phyloP scores from a whole-genome alignment of 2,888 invertebrate genomes.

The Anthoptus insignis region DNA sequence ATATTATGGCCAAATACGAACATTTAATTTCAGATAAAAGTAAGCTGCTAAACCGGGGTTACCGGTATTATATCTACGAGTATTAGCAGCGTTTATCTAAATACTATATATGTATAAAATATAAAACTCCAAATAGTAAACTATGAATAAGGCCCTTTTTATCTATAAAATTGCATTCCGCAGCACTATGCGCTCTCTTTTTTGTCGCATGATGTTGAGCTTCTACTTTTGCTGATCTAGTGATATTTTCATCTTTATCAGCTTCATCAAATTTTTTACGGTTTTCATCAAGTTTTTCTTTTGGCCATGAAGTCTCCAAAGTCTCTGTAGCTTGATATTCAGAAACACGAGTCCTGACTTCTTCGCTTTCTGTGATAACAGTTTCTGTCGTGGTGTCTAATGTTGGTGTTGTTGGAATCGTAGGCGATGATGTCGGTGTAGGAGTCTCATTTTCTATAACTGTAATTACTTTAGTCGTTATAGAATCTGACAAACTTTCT shows the following conservation, averaged over 20 bases:
- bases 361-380: slow-evolving; percentile 19
- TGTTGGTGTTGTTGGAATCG: slow-evolving; percentile 26
- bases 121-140: slow-evolving; percentile 52
- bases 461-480: not conserved
- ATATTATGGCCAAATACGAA: slow-evolving; percentile 20
- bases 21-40: slow-evolving; percentile 13
- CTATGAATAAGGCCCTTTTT: slow-evolving; percentile 45
- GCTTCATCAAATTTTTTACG: slow-evolving; percentile 43
- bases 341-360: slow-evolving; percentile 21
- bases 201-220: slow-evolving; percentile 51
- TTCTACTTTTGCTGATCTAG: slow-evolving; percentile 54
- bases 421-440: slow-evolving; percentile 33
- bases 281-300: slow-evolving; percentile 48
- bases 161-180: slow-evolving; percentile 43
- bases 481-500: slow-evolving; percentile 9
- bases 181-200: slow-evolving; percentile 43
- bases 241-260: slow-evolving; percentile 49
- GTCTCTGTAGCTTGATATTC: not conserved
- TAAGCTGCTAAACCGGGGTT: not conserved
- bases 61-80: not conserved
- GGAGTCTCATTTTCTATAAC: slow-evolving; percentile 21
- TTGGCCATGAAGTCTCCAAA: slow-evolving; percentile 52
- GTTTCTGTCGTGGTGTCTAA: slow-evolving; percentile 16
- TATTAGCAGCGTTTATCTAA: slow-evolving; percentile 5
- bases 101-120: slow-evolving; percentile 6